Conservation (phyloP, 2,113 vertebrate genomes). For the Rhabdornis inornatus region DNA sequence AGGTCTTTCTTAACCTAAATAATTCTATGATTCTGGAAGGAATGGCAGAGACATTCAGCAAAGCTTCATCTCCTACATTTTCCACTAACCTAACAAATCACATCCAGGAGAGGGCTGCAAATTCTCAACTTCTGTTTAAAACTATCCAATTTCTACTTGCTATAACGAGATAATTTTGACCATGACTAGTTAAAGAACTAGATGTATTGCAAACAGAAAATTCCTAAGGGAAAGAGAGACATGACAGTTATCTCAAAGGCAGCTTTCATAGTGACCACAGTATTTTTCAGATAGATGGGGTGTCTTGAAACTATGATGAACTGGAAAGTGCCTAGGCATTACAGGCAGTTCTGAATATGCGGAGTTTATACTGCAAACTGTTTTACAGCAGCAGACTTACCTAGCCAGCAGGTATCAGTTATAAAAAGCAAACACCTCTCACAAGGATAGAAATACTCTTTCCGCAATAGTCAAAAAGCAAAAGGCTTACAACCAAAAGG, state of each 20-base stretch:
- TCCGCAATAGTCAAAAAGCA: background rate
- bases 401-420: background rate
- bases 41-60: background rate
- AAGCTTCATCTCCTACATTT: background rate
- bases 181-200: background rate
- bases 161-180: background rate
- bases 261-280: background rate
- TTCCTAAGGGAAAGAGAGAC: background rate
- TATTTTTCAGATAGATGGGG: background rate
- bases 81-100: background rate
- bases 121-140: background rate
- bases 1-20: background rate
- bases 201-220: background rate
- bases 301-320: background rate
- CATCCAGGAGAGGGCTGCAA: background rate
- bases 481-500: background rate
- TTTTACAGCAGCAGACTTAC: background rate
- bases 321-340: background rate
- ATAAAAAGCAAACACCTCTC: background rate
- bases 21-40: background rate
- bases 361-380: background rate
- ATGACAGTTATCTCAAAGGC: background rate
- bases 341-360: background rate
- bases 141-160: background rate
- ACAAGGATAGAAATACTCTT: background rate